Evolutionary conservation across 1,140 invertebrate species (phyloP).

Genomic region (Caenorhabditis inopinata): DNA sequence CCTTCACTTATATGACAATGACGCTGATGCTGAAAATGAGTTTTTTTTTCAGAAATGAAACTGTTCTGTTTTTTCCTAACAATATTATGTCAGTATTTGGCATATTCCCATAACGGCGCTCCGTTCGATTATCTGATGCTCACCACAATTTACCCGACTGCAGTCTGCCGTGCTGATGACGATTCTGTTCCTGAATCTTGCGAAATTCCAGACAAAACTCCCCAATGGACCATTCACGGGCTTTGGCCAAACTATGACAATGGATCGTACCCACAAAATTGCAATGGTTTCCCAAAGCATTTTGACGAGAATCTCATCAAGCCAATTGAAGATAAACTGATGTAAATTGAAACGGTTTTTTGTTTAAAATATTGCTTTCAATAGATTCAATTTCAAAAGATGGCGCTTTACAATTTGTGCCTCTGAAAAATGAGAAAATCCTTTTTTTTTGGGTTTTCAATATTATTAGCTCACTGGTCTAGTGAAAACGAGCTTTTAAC

Average conservation of each 20-base stretch:
- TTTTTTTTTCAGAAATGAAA: slow-evolving; percentile 9
- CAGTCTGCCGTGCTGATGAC: slow-evolving; percentile 38
- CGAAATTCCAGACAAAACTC: slow-evolving; percentile 37
- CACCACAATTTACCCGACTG: slow-evolving; percentile 26
- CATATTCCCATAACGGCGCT: neutral
- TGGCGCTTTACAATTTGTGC: no score
- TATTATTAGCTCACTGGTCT: no score
- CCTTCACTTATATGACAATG: no score
- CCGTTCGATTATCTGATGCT: slow-evolving; percentile 28
- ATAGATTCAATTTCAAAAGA: no score
- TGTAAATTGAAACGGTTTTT: neutral
- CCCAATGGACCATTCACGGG: slow-evolving; percentile 37
- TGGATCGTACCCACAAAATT: slow-evolving; percentile 28
- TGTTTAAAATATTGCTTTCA: no score
- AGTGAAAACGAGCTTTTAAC: no score
- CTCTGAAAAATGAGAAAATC: no score
- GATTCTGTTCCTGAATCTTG: slow-evolving; percentile 40
- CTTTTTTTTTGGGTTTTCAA: no score
- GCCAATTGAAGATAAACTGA: neutral
- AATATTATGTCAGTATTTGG: neutral
- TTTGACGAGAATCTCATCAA: slow-evolving; percentile 21
- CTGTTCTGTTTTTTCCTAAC: neutral
- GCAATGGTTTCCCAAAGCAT: neutral
- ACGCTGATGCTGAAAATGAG: no score
- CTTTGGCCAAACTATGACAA: slow-evolving; percentile 37